Conservation (phyloP, 2,888 invertebrate genomes). For the Chymomyza fuscimana region DNA sequence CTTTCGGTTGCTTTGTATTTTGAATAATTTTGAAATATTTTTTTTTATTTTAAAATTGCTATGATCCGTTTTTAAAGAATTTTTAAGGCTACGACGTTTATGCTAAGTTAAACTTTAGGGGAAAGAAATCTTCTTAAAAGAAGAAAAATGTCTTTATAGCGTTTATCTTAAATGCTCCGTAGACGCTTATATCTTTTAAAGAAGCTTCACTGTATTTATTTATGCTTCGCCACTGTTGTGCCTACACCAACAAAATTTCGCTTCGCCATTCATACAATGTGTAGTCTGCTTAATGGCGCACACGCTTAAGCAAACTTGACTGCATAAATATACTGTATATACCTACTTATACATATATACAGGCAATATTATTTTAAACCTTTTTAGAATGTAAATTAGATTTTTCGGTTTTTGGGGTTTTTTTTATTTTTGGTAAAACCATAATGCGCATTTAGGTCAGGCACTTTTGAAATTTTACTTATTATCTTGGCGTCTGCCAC, state of each 20-base stretch:
- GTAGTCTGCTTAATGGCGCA: neutral
- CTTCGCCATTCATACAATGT: neutral
- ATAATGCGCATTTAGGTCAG: slow-evolving; percentile 64
- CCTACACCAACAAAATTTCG: neutral
- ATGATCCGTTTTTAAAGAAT: too few species aligned
- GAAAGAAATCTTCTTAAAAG: too few species aligned
- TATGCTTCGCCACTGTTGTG: too few species aligned
- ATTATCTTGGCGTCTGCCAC: neutral
- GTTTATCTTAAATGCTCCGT: too few species aligned
- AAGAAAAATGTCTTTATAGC: too few species aligned
- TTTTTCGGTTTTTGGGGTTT: neutral
- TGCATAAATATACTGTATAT: neutral
- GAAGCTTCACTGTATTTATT: neutral
- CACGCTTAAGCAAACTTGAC: neutral
- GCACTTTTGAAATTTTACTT: slow-evolving; percentile 27
- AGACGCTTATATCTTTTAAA: too few species aligned
- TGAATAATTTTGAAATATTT: too few species aligned
- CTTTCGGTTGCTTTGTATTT: too few species aligned
- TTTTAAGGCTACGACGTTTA: too few species aligned
- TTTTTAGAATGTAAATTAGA: neutral
- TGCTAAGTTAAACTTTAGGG: too few species aligned
- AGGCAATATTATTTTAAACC: neutral
- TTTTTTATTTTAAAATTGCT: too few species aligned
- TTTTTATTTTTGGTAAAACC: neutral
- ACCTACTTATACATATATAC: neutral